Conservation (phyloP, 1,140 invertebrate genomes). For the Drosophila quadrilineata region DNA sequence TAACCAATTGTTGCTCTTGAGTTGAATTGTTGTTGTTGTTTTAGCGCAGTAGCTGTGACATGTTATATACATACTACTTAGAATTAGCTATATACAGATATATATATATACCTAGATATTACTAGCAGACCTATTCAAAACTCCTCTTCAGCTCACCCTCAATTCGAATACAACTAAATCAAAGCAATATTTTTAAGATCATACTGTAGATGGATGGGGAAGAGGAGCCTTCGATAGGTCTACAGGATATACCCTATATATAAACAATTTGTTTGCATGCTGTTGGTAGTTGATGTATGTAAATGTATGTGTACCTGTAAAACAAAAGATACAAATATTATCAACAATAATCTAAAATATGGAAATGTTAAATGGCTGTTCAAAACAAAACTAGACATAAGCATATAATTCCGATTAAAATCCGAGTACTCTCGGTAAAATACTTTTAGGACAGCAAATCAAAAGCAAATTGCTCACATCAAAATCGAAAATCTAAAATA, state of each 20-base stretch:
- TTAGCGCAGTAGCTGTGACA: slow-evolving; percentile 75
- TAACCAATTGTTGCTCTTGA: slow-evolving; percentile 51
- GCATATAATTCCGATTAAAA: slow-evolving; percentile 21
- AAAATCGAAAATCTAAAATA: slow-evolving; percentile 32
- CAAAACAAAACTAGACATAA: slow-evolving; percentile 18
- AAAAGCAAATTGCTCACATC: slow-evolving; percentile 54
- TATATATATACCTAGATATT: slow-evolving; percentile 50
- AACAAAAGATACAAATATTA: slow-evolving; percentile 35
- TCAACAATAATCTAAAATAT: slow-evolving; percentile 56
- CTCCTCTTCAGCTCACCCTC: slow-evolving; percentile 4
- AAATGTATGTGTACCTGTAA: slow-evolving; percentile 61
- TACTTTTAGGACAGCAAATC: slow-evolving; percentile 23
- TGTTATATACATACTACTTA: no score
- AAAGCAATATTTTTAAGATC: not conserved
- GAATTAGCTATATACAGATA: slow-evolving; percentile 42
- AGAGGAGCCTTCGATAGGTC: not conserved
- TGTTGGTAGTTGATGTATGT: slow-evolving; percentile 37
- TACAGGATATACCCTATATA: slow-evolving; percentile 13
- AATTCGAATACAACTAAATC: no score
- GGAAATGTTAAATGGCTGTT: slow-evolving; percentile 68
- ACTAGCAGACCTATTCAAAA: not conserved
- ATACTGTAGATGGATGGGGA: slow-evolving; percentile 7
- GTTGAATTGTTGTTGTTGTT: slow-evolving; percentile 56
- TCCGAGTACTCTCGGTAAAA: slow-evolving; percentile 2
- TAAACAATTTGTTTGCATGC: slow-evolving; percentile 50